Conservation (phyloP, 2,113 vertebrate species). For the Protobothrops mucrosquamatus region DNA sequence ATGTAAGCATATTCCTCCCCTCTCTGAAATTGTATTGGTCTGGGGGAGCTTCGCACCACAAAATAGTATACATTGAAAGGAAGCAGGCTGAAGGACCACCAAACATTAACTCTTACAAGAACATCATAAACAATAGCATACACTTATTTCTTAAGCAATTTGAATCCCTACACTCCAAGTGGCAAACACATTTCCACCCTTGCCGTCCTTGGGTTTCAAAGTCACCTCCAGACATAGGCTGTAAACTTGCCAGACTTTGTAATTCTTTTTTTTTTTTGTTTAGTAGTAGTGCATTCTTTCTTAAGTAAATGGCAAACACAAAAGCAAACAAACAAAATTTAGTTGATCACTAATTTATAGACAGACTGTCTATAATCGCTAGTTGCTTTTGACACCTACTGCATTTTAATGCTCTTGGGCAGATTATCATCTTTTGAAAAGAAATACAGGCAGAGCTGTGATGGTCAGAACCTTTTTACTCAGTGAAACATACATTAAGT, state of each 20-base stretch:
- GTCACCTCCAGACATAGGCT: neutral
- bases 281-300: neutral
- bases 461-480: neutral
- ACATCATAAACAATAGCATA: neutral
- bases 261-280: neutral
- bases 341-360: neutral
- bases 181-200: neutral
- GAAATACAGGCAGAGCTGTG: conserved; percentile 8
- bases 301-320: neutral
- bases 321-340: neutral
- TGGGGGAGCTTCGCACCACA: neutral
- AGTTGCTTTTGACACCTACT: conserved; percentile 26
- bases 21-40: neutral
- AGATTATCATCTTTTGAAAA: conserved; percentile 28
- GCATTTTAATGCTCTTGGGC: conserved; percentile 21
- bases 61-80: neutral
- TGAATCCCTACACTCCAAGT: neutral
- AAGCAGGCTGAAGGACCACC: neutral
- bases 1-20: neutral
- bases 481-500: conserved; percentile 12
- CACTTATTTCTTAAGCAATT: neutral
- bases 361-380: conserved; percentile 35
- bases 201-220: neutral
- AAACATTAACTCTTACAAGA: neutral
- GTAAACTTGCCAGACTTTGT: neutral